phyloP scores from a whole-genome alignment of 2,888 invertebrate genomes.

The Hypselothyrea guttata region DNA sequence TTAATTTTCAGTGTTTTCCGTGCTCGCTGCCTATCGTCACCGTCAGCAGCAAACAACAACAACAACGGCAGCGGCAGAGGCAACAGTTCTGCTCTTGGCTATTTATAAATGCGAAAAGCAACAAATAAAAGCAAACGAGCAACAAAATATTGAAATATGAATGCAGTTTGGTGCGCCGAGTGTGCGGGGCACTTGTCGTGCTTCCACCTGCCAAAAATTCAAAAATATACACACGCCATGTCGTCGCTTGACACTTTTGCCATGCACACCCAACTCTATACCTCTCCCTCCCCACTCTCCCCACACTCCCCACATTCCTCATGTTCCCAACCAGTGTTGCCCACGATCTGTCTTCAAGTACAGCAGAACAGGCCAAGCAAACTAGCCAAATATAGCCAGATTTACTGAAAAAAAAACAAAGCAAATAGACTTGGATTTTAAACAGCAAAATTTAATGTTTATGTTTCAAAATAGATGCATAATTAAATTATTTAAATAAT shows the following conservation, averaged over 20 bases:
- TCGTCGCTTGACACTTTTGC: slow-evolving; percentile 70
- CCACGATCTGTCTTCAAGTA: no score
- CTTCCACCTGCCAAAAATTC: slow-evolving; percentile 73
- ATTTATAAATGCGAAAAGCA: slow-evolving; percentile 45
- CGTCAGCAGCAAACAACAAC: slow-evolving; percentile 13
- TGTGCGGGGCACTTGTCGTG: slow-evolving; percentile 64
- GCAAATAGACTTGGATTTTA: no score
- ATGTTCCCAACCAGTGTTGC: no score
- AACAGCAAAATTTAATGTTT: no score
- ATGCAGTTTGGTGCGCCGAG: slow-evolving; percentile 49
- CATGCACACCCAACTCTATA: slow-evolving; percentile 23
- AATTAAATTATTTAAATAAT: no score
- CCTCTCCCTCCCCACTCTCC: background rate
- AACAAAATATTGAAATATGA: slow-evolving; percentile 73
- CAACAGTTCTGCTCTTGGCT: slow-evolving; percentile 20
- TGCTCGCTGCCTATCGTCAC: slow-evolving; percentile 26
- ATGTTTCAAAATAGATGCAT: no score
- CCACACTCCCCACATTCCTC: no score
- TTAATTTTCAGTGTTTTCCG: slow-evolving; percentile 70
- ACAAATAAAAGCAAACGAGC: slow-evolving; percentile 48
- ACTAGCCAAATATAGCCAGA: no score
- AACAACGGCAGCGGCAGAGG: background rate
- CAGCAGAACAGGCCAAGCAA: no score
- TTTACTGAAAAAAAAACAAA: no score
- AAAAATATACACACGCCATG: slow-evolving; percentile 55